Conservation (phyloP, 92 coral and sea anemone genomes). For the Epizoanthus stellaris region DNA sequence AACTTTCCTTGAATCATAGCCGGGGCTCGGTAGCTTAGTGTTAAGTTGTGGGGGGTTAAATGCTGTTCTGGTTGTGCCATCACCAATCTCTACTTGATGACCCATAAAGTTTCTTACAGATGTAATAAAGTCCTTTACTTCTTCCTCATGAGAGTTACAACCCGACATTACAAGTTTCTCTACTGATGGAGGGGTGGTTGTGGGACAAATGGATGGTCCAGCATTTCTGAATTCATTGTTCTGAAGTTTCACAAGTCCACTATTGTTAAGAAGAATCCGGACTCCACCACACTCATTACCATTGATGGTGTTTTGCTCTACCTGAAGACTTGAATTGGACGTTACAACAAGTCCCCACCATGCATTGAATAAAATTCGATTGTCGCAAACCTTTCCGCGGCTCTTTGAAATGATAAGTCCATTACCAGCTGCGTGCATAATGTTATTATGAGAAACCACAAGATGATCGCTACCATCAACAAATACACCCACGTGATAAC, state of each 20-base stretch:
- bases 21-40: too few relatives aligned
- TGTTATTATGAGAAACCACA: neutral
- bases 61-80: too few relatives aligned
- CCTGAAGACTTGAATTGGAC: neutral
- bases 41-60: too few relatives aligned
- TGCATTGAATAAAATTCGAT: neutral
- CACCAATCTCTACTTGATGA: too few relatives aligned
- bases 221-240: neutral
- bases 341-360: conserved; percentile 29
- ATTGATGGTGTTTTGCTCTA: neutral
- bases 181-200: neutral
- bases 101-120: too few relatives aligned
- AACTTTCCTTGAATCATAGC: too few relatives aligned
- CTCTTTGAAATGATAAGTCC: neutral
- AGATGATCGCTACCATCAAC: neutral
- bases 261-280: conserved; percentile 6
- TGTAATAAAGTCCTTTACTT: too few relatives aligned
- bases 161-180: neutral
- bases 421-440: neutral
- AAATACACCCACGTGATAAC: too few relatives aligned
- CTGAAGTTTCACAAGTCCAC: conserved; percentile 23
- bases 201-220: conserved; percentile 10
- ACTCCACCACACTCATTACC: conserved; percentile 18
- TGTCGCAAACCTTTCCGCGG: neutral
- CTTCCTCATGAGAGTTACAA: too few relatives aligned